A percentile compares a stretch with the other conserved stretches of the same genome.
Evolutionary conservation across 2,888 invertebrate species (phyloP).

Genomic region (Drosophila trichaetosa): DNA sequence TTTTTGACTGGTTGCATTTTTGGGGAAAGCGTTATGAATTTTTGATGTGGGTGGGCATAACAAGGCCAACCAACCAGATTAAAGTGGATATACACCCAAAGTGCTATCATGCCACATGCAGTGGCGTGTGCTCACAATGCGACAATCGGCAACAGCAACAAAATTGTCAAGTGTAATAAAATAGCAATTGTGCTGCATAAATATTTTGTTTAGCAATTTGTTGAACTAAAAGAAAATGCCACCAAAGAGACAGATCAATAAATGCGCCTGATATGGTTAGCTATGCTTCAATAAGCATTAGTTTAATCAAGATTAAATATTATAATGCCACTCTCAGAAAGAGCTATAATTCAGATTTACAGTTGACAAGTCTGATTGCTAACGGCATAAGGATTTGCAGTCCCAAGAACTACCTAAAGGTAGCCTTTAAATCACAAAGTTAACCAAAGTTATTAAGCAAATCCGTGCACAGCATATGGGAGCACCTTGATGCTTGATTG

Average conservation of each 20-base stretch:
- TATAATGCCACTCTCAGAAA: not conserved
- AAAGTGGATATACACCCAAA: constrained; percentile 64
- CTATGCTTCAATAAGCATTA: not conserved
- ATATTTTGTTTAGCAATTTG: not conserved
- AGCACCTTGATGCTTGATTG: constrained; percentile 32
- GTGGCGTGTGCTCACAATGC: not conserved
- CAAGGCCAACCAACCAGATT: constrained; percentile 61
- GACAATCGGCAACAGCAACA: constrained; percentile 24
- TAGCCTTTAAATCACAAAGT: not conserved
- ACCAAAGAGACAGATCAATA: not conserved
- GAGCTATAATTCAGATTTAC: not conserved
- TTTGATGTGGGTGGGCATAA: constrained; percentile 55
- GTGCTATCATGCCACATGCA: constrained; percentile 8
- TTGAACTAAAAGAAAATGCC: not conserved
- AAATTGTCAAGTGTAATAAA: constrained; percentile 3
- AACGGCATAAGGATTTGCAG: not conserved
- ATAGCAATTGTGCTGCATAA: constrained; percentile 5
- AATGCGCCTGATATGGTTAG: not conserved
- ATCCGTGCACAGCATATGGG: not conserved
- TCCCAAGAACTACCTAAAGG: not conserved
- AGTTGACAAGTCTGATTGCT: not conserved
- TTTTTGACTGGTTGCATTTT: constrained; percentile 54
- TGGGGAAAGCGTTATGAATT: constrained; percentile 67
- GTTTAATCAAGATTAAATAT: not conserved
- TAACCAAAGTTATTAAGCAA: constrained; percentile 13